Base-by-base conservation (phyloP, 2,888 invertebrate species). In the Timema podura region DNA sequence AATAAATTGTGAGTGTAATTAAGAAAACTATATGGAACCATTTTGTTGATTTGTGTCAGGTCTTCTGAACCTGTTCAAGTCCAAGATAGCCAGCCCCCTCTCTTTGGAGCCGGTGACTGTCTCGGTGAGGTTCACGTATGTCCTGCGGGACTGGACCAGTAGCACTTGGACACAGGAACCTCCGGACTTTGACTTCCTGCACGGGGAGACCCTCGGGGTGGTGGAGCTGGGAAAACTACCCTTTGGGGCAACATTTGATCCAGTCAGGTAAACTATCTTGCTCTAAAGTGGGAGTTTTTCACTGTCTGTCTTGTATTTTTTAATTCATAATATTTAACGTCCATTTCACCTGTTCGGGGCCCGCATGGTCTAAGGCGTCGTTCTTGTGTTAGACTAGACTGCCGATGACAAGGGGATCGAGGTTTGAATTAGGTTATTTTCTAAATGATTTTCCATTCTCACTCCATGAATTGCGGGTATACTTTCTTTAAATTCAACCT, bases 51-150 rank as follows among this genome's bases (percentile, higher is more conserved):
- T 3, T 30, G 15, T 11, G 44, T 30, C 80, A 77, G 89, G 89
- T 5, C 84, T 98, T 66, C 82, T 96, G 54, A 89, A 91, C 76
- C 83, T 98, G 73, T 98, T 98, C 79, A 95, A 95, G 82, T 91
- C 92, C 45, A 98, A 94, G 86, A 87, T 92, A 78, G 87, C 87
- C 85, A 16, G 78, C 76, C 76, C 83, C 77, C 73, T 79, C 76
- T 82, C 76, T 65, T 80, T 87, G 66, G 88, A 88, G 75, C 87
- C 91, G 59, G 89, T 91, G 44, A 82, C 86, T 68, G 87, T 93
- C 11, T 90, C 92, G 13, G 87, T 89, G 9, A 88, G 92, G 77
- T 89, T 91, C 78, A 91, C 91, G n/a, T 92, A 92, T 81, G 82
- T 87, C 73, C 79, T 88, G 65, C 86, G 85, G 77, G 87, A 88